Percentiles rank a stretch among this genome's conserved stretches.
phyloP scores from a whole-genome alignment of 37 sponge, comb jelly and placozoan genomes.

The Aplysina aerophoba region DNA sequence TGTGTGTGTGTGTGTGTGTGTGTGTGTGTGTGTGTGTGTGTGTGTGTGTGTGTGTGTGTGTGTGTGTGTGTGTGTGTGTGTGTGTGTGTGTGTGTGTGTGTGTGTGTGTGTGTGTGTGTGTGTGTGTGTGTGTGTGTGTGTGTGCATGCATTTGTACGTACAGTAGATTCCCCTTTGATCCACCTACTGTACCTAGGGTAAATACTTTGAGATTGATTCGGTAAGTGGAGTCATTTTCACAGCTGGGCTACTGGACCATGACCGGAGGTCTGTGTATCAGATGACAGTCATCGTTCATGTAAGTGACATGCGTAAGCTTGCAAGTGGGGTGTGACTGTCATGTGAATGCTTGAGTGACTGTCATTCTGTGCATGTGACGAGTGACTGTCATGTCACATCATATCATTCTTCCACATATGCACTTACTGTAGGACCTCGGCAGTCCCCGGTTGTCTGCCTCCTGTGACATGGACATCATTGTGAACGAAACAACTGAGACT shows the following conservation, averaged over 20 bases:
- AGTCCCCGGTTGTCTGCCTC: neutral
- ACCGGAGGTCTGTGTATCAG: neutral
- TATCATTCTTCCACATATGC: neutral
- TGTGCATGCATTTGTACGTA: neutral
- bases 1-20: conserved; percentile 48
- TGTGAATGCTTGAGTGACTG: neutral
- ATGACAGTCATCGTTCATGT: neutral
- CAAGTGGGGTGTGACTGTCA: neutral
- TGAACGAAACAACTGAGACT: neutral
- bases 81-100: conserved; percentile 50
- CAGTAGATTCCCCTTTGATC: neutral
- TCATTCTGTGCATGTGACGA: neutral
- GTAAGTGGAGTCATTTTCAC: conserved; percentile 3
- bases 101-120: conserved; percentile 48
- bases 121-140: conserved; percentile 33
- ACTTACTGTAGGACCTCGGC: conserved; percentile 15
- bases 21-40: conserved; percentile 50
- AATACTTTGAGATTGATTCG: conserved; percentile 15
- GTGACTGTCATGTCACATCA: neutral
- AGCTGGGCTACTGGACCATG: neutral
- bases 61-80: conserved; percentile 39
- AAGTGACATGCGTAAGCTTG: neutral
- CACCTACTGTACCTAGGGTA: neutral
- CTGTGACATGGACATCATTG: conserved; percentile 3
- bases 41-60: conserved; percentile 46